Conservation (phyloP, 2,113 vertebrate species). For the Malurus cyaneus region DNA sequence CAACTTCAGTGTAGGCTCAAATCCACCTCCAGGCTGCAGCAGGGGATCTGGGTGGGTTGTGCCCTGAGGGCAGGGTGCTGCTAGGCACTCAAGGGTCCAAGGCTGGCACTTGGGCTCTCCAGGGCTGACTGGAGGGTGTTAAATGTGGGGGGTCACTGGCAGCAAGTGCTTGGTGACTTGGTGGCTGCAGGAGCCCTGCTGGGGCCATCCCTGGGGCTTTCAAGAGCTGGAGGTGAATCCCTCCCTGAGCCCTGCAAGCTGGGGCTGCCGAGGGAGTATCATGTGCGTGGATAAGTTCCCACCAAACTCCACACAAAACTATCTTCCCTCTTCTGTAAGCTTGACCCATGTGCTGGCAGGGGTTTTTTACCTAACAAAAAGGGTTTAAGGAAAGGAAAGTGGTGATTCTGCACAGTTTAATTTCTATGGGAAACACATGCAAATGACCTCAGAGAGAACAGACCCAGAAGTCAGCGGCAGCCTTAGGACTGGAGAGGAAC, state of each 20-base stretch:
- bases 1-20: not conserved
- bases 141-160: rapidly evolving
- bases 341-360: not conserved
- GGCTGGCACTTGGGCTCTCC: not conserved
- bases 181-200: not conserved
- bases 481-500: not conserved
- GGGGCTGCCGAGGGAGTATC: not conserved
- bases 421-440: not conserved
- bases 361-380: not conserved
- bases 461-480: not conserved
- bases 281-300: rapidly evolving
- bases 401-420: not conserved
- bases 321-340: not conserved
- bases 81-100: not conserved
- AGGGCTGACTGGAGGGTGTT: not conserved
- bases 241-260: no score
- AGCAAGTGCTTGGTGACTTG: not conserved
- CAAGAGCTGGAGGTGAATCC: not conserved
- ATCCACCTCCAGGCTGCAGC: not conserved
- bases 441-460: not conserved
- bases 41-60: not conserved
- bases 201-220: not conserved
- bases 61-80: not conserved
- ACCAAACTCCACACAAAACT: not conserved
- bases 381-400: not conserved